Base-by-base conservation (phyloP, 2,888 invertebrate species). In the Endotricha flammealis region DNA sequence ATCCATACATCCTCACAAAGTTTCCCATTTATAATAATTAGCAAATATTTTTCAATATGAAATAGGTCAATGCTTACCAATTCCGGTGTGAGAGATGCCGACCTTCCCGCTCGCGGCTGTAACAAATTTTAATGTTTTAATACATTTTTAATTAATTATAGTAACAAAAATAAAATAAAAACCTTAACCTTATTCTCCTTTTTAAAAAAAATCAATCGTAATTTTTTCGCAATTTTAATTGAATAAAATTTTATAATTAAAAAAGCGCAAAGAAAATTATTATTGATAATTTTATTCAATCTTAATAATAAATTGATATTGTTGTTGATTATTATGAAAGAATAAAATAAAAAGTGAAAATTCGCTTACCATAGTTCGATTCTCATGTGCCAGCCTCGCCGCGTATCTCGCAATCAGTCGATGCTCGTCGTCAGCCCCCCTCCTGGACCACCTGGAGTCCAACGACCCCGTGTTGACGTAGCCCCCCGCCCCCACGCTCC, bases 341-440 rank as follows among this genome's bases (percentile, higher is more conserved):
- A 24, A 24, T 22, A 12, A 8, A 12, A 12, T 8, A 12, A 7
- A 29, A 12, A 27, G 6, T 4, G 7, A 10, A 27, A 27, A 27
- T 10, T 12, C 11, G 12, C 54, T 44, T 58, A 89, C 90, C 90
- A 91, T 90, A 32, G 95, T 92, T 62, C 95, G 90, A 50, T 93
- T 93, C 76, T 97, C 96, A 59, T 97, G 97, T 6, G 98, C 98
- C 40, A 99, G 87, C 53, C 98, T 90, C 5, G 98, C 97, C 2
- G 99, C 97, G 81, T 99, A 99, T 60, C 98, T 89, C 28, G 98
- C 98, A 68, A 99, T 99, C 44, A 99, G 89, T 42, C 97, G 90
- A 75, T 98, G 98, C 68, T 98, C 98, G 73, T 98, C 98, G 71
- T 98, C 97, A 10, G 77, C 83, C 22, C 88, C 91, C 44, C 88